Percentiles rank a stretch among this genome's conserved stretches.
phyloP scores from a whole-genome alignment of 2,888 invertebrate species.

The Boloria selene region DNA sequence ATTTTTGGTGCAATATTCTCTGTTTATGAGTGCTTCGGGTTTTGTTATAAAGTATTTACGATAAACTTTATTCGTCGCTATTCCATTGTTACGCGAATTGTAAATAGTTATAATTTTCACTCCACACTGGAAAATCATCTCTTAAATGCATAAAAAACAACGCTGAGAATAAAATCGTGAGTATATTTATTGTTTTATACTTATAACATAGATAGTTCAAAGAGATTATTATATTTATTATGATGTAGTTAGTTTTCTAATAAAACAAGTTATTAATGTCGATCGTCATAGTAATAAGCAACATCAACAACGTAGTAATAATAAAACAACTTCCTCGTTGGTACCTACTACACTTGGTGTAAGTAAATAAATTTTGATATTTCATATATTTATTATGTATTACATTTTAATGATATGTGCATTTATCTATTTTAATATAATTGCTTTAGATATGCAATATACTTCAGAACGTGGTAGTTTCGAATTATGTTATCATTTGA shows the following conservation, averaged over 20 bases:
- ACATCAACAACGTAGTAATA: no score
- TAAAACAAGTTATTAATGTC: no score
- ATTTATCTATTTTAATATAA: background rate
- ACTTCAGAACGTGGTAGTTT: constrained; percentile 11
- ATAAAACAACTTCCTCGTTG: no score
- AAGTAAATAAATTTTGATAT: no score
- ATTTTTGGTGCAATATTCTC: constrained; percentile 41
- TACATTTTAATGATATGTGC: background rate
- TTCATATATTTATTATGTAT: no score
- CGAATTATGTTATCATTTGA: constrained; percentile 11
- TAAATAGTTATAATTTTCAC: constrained; percentile 12
- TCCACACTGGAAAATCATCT: constrained; percentile 12
- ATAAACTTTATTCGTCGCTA: constrained; percentile 26
- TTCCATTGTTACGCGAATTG: constrained; percentile 26
- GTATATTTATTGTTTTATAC: constrained; percentile 13
- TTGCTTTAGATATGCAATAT: background rate
- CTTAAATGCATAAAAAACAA: constrained; percentile 27
- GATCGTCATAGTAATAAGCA: no score
- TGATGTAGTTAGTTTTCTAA: no score
- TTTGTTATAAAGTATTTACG: constrained; percentile 28
- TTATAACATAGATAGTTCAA: background rate
- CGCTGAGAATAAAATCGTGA: constrained; percentile 22
- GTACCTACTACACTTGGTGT: no score
- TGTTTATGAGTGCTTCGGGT: constrained; percentile 36
- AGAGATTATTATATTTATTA: background rate